Base-by-base conservation (phyloP, 2,113 vertebrate genomes). In the Phalacrocorax brasilianus region DNA sequence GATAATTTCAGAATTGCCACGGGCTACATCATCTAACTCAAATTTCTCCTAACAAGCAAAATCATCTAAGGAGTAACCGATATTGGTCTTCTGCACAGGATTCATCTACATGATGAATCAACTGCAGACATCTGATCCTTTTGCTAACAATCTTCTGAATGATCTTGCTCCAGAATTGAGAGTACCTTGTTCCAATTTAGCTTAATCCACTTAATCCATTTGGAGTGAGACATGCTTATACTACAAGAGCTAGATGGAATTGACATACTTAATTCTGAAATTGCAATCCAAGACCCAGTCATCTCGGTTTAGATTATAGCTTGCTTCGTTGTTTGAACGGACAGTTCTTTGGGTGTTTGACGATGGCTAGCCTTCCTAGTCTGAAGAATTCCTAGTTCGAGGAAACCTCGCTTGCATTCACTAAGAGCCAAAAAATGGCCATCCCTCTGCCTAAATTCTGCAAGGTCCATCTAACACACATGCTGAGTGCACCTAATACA, bases 61-160 rank as follows among this genome's bases (percentile, higher is more conserved):
- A 79, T 72, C n/a, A 70, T 72, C 35, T 45, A 74, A 76, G 24
- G 11, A 74, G 26, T 53, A 77, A 56, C 2, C 66, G 52, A 35
- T n/a, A 74, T 0, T n/a, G 24, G 12, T 76, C n/a, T 83, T 80
- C 59, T 47, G 14, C 1, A 0, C 10, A 44, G 52, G 28, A 52
- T 52, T 79, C 28, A 38, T 55, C 68, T 47, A 24, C 26, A 42
- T 1, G 1, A 88, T 14, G 22, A 85, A 40, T 74, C 58, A 89
- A n/a, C 32, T 33, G 17, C 9, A 59, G 56, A 40, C 21, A 82
- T 33, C 33, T 18, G n/a, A 89, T 61, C 20, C 47, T 79, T 19
- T 52, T 52, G 30, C 47, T 75, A 82, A 67, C 23, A 28, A 53
- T 52, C 28, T 74, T 87, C 40, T 72, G 44, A 68, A 56, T 27